These are phyloP conservation scores for Xestia ashworthii DNA, from an alignment of 2,888 invertebrate species.

Conservation along the genomic window DNA sequence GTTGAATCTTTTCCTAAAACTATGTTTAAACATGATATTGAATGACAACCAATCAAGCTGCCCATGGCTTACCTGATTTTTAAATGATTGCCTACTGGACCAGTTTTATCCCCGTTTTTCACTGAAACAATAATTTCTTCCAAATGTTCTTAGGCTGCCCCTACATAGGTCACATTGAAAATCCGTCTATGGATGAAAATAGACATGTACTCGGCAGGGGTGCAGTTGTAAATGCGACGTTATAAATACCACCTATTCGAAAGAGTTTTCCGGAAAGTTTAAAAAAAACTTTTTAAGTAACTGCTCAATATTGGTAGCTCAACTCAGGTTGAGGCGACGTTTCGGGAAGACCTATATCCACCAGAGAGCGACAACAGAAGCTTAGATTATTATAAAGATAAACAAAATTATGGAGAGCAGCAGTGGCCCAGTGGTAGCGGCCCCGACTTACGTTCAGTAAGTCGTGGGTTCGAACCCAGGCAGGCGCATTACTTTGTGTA, in stretches of 20 bases:
- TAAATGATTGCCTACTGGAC: neutral
- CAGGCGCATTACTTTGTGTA: too few relatives aligned
- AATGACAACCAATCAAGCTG: too few relatives aligned
- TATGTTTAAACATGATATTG: neutral
- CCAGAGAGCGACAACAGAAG: neutral
- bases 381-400: neutral
- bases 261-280: neutral
- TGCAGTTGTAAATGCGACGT: neutral
- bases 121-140: too few relatives aligned
- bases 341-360: neutral
- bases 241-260: neutral
- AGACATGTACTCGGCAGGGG: slow-evolving; percentile 12
- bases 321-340: neutral
- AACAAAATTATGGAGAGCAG: too few relatives aligned
- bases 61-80: neutral
- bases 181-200: neutral
- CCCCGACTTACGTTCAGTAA: too few relatives aligned
- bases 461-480: too few relatives aligned
- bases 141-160: neutral
- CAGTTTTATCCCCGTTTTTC: neutral
- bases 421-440: too few relatives aligned
- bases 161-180: neutral
- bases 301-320: neutral
- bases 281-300: neutral
- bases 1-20: neutral